Evolutionary conservation across 1,140 invertebrate species (phyloP).

Genomic region (Ips nitidus): DNA sequence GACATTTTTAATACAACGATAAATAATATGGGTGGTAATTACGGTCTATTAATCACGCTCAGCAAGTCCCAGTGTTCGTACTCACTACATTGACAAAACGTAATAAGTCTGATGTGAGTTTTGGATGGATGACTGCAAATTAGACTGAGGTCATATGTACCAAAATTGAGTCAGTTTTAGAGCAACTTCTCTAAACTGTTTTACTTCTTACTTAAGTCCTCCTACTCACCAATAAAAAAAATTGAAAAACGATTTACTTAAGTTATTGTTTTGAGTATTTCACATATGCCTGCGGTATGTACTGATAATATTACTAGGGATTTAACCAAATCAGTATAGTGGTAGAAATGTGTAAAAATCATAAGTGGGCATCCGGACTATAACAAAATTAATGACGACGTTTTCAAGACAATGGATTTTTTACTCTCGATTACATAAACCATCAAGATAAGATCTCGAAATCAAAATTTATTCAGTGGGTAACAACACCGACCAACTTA

Average conservation of each 20-base stretch:
- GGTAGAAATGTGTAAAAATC: neutral
- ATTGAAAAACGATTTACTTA: neutral
- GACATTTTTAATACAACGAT: slow-evolving; percentile 27
- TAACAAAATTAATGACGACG: slow-evolving; percentile 30
- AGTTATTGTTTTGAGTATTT: neutral
- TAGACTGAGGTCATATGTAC: no score
- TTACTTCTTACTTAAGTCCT: neutral
- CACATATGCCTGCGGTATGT: neutral
- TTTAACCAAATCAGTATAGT: neutral
- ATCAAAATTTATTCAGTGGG: slow-evolving; percentile 32
- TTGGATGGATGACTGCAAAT: no score
- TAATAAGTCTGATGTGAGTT: slow-evolving; percentile 5
- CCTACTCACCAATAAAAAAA: neutral
- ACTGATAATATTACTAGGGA: neutral
- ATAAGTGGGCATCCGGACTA: slow-evolving; percentile 12
- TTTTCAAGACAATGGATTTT: slow-evolving; percentile 31
- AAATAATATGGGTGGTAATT: slow-evolving; percentile 29
- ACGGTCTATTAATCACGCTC: slow-evolving; percentile 17
- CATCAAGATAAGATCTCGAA: slow-evolving; percentile 32
- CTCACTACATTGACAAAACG: slow-evolving; percentile 17
- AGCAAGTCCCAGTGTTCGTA: slow-evolving; percentile 15
- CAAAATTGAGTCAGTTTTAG: no score
- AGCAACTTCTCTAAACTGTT: neutral
- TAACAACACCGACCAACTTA: slow-evolving; percentile 23
- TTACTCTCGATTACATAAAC: slow-evolving; percentile 33